Percentiles rank a stretch among this genome's conserved stretches.
Evolutionary conservation across 2,888 invertebrate genomes (phyloP).

Genomic region (Eristalinus aeneus): DNA sequence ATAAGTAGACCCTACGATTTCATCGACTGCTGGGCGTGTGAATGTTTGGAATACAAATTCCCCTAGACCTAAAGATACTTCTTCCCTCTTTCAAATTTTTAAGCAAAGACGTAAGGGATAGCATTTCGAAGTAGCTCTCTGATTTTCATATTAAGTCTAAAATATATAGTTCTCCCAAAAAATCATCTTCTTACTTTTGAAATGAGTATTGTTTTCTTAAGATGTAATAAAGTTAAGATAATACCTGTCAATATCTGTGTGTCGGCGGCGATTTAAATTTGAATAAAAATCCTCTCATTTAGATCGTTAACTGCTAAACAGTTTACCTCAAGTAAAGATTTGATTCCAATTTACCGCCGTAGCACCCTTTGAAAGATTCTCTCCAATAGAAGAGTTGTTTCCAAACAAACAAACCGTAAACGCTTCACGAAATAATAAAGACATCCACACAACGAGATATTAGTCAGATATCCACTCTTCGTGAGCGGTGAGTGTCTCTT

Average conservation of each 20-base stretch:
- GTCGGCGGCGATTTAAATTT: conserved; percentile 23
- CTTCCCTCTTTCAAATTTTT: neutral
- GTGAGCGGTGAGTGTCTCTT: conserved; percentile 48
- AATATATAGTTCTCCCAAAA: neutral
- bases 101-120: neutral
- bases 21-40: too few species aligned
- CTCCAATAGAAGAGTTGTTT: conserved; percentile 40
- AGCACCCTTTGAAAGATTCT: conserved; percentile 17
- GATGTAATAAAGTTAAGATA: neutral
- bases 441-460: conserved; percentile 38
- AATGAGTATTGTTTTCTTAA: neutral
- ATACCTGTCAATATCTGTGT: neutral
- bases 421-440: conserved; percentile 55
- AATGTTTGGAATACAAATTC: too few species aligned
- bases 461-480: conserved; percentile 32
- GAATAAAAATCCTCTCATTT: conserved; percentile 39
- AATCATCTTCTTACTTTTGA: neutral
- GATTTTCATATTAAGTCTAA: neutral
- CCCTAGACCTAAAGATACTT: too few species aligned
- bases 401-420: conserved; percentile 66
- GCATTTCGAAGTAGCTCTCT: neutral
- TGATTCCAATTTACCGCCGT: conserved; percentile 54
- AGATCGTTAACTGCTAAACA: conserved; percentile 19
- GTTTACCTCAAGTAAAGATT: conserved; percentile 11
- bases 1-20: too few species aligned